A percentile compares a stretch with the other conserved stretches of the same genome.
phyloP scores from a whole-genome alignment of 2,888 invertebrate species.

The Schizaphis graminum region DNA sequence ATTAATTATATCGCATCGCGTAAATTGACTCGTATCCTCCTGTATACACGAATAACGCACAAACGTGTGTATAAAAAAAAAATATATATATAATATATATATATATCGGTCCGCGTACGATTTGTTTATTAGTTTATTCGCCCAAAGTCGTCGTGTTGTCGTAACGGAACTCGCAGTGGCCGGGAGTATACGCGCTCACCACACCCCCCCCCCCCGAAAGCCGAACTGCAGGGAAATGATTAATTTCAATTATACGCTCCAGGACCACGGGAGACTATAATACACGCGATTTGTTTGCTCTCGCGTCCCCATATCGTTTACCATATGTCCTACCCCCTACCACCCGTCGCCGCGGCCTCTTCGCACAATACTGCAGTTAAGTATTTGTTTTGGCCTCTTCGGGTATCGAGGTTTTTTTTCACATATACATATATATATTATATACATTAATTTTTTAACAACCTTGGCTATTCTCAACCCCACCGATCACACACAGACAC shows the following conservation, averaged over 20 bases:
- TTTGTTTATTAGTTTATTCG: neutral
- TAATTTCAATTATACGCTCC: constrained; percentile 57
- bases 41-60: neutral
- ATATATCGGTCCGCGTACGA: neutral
- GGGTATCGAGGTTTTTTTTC: neutral
- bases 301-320: constrained; percentile 35
- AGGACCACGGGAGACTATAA: constrained; percentile 15
- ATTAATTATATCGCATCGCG: neutral
- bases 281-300: constrained; percentile 40
- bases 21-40: neutral
- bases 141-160: neutral
- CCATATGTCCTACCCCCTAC: constrained; percentile 13
- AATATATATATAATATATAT: neutral
- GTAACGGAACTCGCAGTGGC: neutral
- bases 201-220: neutral
- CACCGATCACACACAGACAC: neutral
- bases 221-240: constrained; percentile 34
- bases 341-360: neutral
- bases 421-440: neutral
- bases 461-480: constrained; percentile 18
- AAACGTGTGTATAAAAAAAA: neutral
- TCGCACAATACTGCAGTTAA: constrained; percentile 39
- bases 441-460: constrained; percentile 31
- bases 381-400: constrained; percentile 53
- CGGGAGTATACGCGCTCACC: neutral